These are phyloP conservation scores for Philaethria dido DNA, from an alignment of 2,888 invertebrate species.

Conservation along the genomic window DNA sequence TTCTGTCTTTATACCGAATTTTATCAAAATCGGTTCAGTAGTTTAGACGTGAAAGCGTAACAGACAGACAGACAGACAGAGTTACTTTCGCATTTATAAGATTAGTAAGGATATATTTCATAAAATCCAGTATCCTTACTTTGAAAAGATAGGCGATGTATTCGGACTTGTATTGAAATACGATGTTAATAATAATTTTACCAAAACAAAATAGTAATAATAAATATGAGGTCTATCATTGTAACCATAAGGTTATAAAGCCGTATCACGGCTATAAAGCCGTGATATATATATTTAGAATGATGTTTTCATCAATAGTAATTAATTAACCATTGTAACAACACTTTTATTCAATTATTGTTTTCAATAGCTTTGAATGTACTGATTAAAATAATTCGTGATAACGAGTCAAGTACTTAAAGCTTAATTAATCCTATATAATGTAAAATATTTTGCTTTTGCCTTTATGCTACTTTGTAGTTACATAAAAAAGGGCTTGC, in stretches of 20 bases:
- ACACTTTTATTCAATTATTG: constrained; percentile 4
- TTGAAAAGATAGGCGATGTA: too few species aligned
- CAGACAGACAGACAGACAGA: too few species aligned
- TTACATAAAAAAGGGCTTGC: background rate
- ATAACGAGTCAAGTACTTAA: background rate
- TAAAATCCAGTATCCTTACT: too few species aligned
- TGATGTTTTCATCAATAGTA: background rate
- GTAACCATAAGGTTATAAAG: background rate
- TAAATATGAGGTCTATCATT: background rate
- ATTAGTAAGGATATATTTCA: too few species aligned
- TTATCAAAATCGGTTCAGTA: too few species aligned
- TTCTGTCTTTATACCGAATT: too few species aligned
- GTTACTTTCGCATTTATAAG: too few species aligned
- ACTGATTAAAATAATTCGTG: background rate
- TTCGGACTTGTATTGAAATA: too few species aligned
- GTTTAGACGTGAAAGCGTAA: too few species aligned
- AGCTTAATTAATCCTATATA: background rate
- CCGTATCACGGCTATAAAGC: too few species aligned
- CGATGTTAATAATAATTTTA: too few species aligned
- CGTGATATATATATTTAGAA: background rate
- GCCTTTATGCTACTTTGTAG: background rate
- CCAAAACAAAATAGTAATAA: too few species aligned
- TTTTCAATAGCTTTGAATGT: constrained; percentile 6
- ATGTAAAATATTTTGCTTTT: background rate
- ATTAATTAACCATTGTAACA: background rate